A percentile compares a stretch with the other conserved stretches of the same genome.
Evolutionary conservation across 2,113 vertebrate genomes (phyloP).

Genomic region (Nothocercus nigrocapillus): DNA sequence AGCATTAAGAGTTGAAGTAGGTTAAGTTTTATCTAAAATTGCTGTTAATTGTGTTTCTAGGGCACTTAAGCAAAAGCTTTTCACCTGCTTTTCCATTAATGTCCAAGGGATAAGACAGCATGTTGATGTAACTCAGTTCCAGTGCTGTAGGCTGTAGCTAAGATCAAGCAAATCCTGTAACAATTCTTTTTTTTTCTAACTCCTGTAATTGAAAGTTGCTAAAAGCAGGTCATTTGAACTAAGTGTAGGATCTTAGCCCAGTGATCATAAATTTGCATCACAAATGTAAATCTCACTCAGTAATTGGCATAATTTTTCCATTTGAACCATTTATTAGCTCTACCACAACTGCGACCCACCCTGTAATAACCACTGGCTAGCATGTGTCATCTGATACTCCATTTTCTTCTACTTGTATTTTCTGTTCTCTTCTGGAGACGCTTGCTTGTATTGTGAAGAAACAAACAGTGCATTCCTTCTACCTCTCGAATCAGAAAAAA

Average conservation of each 20-base stretch:
- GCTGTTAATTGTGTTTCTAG: not conserved
- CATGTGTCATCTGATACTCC: constrained; percentile 4
- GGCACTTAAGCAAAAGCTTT: not conserved
- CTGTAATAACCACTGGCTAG: constrained; percentile 33
- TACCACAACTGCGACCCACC: constrained; percentile 15
- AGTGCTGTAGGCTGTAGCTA: not conserved
- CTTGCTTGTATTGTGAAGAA: not conserved
- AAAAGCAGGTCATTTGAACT: constrained; percentile 38
- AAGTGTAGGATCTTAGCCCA: constrained; percentile 40
- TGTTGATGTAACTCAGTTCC: not conserved
- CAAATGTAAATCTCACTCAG: constrained; percentile 8
- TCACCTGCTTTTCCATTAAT: not conserved
- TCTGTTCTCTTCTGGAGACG: not conserved
- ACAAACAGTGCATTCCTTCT: not conserved
- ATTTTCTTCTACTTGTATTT: constrained; percentile 2
- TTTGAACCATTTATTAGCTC: constrained; percentile 39
- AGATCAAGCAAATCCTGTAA: not conserved
- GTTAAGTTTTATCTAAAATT: not conserved
- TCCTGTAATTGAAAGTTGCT: constrained; percentile 49
- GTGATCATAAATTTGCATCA: constrained; percentile 63
- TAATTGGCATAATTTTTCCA: constrained; percentile 17
- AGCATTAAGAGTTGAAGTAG: not conserved
- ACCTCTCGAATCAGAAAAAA: not conserved
- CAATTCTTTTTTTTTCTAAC: constrained; percentile 8
- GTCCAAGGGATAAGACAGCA: not conserved